These are phyloP conservation scores for Drosophila kanapiae DNA, from an alignment of 1,140 invertebrate genomes.

Conservation along the genomic window DNA sequence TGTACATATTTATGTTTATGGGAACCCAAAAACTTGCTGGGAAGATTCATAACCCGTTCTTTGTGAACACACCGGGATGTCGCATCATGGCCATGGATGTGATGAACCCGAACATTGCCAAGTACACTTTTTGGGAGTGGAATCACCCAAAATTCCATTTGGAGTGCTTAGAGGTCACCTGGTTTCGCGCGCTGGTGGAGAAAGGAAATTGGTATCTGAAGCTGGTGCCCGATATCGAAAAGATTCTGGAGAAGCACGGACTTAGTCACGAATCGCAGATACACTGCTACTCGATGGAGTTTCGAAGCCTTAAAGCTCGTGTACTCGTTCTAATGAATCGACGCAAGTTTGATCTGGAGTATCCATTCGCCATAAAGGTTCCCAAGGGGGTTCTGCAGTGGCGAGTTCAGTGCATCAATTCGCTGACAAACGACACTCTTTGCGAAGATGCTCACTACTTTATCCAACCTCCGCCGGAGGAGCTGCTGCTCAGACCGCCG, in stretches of 20 bases:
- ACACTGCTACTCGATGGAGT: constrained; percentile 8
- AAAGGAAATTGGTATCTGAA: constrained; percentile 17
- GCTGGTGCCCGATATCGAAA: constrained; percentile 8
- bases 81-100: constrained; percentile 37
- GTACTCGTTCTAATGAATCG: background rate
- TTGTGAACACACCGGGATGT: constrained; percentile 42
- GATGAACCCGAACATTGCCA: constrained; percentile 23
- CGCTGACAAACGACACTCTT: background rate
- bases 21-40: background rate
- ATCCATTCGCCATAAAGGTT: constrained; percentile 6
- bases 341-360: background rate
- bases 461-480: constrained; percentile 13
- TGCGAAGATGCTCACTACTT: constrained; percentile 38
- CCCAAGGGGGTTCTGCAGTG: background rate
- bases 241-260: background rate
- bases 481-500: background rate
- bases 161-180: background rate
- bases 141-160: background rate
- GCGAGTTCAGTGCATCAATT: constrained; percentile 7
- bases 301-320: background rate
- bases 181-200: constrained; percentile 18
- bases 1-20: constrained; percentile 13
- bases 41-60: constrained; percentile 28
- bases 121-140: constrained; percentile 6
- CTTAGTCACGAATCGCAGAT: constrained; percentile 8